phyloP scores from a whole-genome alignment of 2,888 invertebrate genomes.

The Philonicus albiceps region DNA sequence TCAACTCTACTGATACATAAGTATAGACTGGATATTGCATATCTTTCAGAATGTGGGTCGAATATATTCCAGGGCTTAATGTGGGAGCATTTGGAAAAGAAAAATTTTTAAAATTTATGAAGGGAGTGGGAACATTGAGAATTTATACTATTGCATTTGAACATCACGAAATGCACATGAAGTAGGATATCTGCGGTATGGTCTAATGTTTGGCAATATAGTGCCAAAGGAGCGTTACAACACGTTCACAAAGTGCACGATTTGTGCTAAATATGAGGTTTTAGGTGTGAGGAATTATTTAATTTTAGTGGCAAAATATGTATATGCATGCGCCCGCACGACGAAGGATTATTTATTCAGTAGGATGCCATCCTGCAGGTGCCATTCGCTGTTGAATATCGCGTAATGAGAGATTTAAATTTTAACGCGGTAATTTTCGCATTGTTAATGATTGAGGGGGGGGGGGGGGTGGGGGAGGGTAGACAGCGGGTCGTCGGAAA shows the following conservation, averaged over 20 bases:
- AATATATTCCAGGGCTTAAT: neutral
- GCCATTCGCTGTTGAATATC: neutral
- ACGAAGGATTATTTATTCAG: conserved; percentile 6
- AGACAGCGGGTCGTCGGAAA: too few relatives aligned
- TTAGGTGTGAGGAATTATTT: neutral
- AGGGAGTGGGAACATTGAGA: neutral
- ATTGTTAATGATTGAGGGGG: neutral
- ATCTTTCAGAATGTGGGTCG: neutral
- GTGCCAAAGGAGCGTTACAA: neutral
- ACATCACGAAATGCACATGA: neutral
- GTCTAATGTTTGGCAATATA: neutral
- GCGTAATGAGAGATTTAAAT: conserved; percentile 21
- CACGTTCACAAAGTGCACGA: neutral
- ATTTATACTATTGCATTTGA: neutral
- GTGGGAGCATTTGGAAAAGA: neutral
- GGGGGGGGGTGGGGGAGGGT: neutral
- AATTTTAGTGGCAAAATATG: neutral
- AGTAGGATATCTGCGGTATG: neutral
- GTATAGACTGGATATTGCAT: neutral
- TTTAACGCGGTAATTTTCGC: conserved; percentile 13
- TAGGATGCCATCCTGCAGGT: neutral
- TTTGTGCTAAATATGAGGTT: neutral
- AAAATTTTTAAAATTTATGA: neutral
- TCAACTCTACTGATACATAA: neutral
- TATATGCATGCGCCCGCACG: neutral